Evolutionary conservation across 2,797 vertebrate genomes (phyloP), one percentile per base, ranked within the genome.

Genomic region (Tamandua tetradactyla): DNA sequence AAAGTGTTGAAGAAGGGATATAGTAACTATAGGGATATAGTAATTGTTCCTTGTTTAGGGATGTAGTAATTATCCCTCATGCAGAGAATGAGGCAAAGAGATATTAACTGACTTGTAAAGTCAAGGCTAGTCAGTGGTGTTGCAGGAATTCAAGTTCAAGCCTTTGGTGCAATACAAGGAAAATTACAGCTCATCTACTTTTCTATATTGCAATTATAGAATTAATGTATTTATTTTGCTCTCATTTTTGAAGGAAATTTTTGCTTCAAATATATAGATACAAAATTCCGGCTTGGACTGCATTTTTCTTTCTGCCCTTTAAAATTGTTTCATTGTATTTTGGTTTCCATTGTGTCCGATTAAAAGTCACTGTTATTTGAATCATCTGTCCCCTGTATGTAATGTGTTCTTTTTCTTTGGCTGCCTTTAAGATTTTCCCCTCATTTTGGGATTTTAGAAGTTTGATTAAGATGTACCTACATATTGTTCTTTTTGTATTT

Each of bases 161-260:
- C 17, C 14, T 64, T 13, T 20, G 55, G 2, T 95, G 18, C 27
- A 44, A 68, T 68, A 47, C 55, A 92, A 86, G 49, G n/a, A 76
- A 75, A 81, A n/a, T 47, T 49, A 15, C 1, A 83, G 13, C 27
- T 49, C 22, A 14, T 79, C 32, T 55, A 20, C 4, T 84, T 61
- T 69, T 80, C n/a, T 89, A 61, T 44, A 52, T 82, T 95, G 44
- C 37, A 81, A 42, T 75, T 79, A 40, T 17, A 78, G 57, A 94
- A 76, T 81, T 62, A 72, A 78, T 82, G 49, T 52, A 52, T 52
- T 47, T 47, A 47, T 47, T 52, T 52, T 52, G 47, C 7, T 47
- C 13, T 5, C 47, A 47, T 47, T 13, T 47, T 47, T 47, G 47
- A 47, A 47, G 47, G 4, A n/a, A n/a, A n/a, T n/a, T n/a, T n/a